These are phyloP conservation scores for Anorthoa munda DNA, from an alignment of 2,888 invertebrate species.

Conservation along the genomic window DNA sequence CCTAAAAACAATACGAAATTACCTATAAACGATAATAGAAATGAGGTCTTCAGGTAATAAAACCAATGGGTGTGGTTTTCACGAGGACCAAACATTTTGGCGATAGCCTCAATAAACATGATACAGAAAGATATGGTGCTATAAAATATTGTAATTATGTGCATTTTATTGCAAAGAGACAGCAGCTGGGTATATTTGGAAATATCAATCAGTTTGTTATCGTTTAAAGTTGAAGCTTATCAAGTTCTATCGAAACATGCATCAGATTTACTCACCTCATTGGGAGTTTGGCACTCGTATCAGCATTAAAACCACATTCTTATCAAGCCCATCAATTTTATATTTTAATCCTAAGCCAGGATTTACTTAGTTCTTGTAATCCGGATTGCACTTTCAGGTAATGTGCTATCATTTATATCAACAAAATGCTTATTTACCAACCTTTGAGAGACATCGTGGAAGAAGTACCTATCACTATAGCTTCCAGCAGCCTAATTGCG, in stretches of 20 bases:
- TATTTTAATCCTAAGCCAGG: neutral
- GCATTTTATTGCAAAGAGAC: slow-evolving; percentile 20
- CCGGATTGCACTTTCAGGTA: neutral
- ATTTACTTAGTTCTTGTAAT: neutral
- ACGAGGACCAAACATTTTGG: slow-evolving; percentile 19
- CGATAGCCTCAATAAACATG: slow-evolving; percentile 39
- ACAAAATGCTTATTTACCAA: neutral
- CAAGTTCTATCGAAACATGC: slow-evolving; percentile 8
- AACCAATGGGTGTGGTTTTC: slow-evolving; percentile 29
- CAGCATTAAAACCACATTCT: neutral
- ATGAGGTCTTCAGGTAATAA: slow-evolving; percentile 12
- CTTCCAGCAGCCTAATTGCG: too few species aligned
- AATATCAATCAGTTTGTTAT: slow-evolving; percentile 5
- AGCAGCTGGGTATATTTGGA: neutral
- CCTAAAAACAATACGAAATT: neutral
- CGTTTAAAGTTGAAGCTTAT: neutral
- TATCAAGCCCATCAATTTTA: neutral
- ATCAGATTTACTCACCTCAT: slow-evolving; percentile 40
- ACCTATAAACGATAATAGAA: neutral
- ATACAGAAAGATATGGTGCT: slow-evolving; percentile 35
- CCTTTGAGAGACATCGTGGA: neutral
- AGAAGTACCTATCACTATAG: neutral
- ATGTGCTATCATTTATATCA: neutral
- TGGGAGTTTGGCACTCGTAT: neutral
- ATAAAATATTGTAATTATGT: slow-evolving; percentile 24